A percentile compares a stretch with the other conserved stretches of the same genome.
phyloP scores from a whole-genome alignment of 1,140 invertebrate genomes.

The Tyrophagus putrescentiae region DNA sequence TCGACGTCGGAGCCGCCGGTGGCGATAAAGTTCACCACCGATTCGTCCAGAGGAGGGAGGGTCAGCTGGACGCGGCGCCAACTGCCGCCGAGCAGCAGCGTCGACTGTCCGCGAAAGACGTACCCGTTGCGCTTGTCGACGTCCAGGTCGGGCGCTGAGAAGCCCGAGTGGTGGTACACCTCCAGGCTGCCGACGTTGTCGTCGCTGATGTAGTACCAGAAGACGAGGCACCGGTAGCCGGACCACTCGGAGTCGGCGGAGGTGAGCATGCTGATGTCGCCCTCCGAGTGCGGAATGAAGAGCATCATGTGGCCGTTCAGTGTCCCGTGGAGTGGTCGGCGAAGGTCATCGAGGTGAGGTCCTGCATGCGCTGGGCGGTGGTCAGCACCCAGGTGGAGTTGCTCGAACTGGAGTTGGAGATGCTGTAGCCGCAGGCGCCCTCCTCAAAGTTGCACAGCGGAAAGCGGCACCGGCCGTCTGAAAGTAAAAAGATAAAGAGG shows the following conservation, averaged over 20 bases:
- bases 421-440: conserved; percentile 27
- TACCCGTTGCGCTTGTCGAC: not conserved
- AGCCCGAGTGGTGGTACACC: conserved; percentile 23
- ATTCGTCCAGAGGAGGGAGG: conserved; percentile 20
- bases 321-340: conserved; percentile 24
- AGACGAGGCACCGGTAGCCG: conserved; percentile 28
- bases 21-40: conserved; percentile 22
- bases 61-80: conserved; percentile 23
- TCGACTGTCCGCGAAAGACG: not conserved
- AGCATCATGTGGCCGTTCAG: conserved; percentile 23
- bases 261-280: conserved; percentile 19
- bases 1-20: conserved; percentile 12
- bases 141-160: conserved; percentile 22
- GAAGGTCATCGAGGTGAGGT: conserved; percentile 1
- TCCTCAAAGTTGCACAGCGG: conserved; percentile 28
- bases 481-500: not conserved
- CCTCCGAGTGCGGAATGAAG: conserved; percentile 6
- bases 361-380: not conserved
- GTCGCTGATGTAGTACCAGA: conserved; percentile 35
- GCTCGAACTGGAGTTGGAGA: conserved; percentile 19
- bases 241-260: conserved; percentile 23
- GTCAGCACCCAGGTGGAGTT: not conserved
- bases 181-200: conserved; percentile 24
- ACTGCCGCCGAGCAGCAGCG: not conserved
- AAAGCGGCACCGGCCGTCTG: conserved; percentile 28